These are phyloP conservation scores for Podotricha telesiphe DNA, from an alignment of 2,888 invertebrate genomes.

Conservation along the genomic window DNA sequence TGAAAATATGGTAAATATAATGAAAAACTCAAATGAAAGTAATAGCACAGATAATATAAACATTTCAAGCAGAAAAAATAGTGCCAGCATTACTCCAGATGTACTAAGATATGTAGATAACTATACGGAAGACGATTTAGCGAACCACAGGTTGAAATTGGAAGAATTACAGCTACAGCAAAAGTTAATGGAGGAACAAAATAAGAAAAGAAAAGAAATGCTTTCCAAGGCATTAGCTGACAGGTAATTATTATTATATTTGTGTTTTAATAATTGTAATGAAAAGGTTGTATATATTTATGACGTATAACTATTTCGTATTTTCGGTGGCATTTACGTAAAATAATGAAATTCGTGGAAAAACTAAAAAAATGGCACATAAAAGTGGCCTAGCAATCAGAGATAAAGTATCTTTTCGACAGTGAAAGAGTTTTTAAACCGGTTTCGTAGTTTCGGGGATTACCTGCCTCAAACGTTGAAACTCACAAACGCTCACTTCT, in stretches of 20 bases:
- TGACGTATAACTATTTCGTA: no score
- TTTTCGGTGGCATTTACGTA: no score
- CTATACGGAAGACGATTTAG: constrained; percentile 68
- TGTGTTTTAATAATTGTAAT: neutral
- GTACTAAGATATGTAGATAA: constrained; percentile 65
- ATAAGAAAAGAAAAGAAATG: constrained; percentile 89
- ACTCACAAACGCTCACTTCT: no score
- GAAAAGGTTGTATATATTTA: neutral
- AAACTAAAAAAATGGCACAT: no score
- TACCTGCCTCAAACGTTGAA: no score
- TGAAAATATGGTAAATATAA: constrained; percentile 41
- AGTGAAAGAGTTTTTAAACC: no score
- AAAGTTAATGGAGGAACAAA: constrained; percentile 90
- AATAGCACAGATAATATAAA: constrained; percentile 19
- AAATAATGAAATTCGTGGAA: no score
- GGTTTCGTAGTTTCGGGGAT: no score
- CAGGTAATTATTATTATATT: constrained; percentile 71
- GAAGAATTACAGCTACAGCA: constrained; percentile 88
- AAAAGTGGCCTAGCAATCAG: no score
- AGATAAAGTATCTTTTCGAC: no score
- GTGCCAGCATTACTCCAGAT: constrained; percentile 59
- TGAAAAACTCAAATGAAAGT: constrained; percentile 29
- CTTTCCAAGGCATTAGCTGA: constrained; percentile 89
- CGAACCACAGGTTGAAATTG: constrained; percentile 79
- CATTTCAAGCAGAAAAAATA: constrained; percentile 49